Percentiles rank a stretch among this genome's conserved stretches.
phyloP scores from a whole-genome alignment of 2,113 vertebrate genomes.

The Nesoenas mayeri region DNA sequence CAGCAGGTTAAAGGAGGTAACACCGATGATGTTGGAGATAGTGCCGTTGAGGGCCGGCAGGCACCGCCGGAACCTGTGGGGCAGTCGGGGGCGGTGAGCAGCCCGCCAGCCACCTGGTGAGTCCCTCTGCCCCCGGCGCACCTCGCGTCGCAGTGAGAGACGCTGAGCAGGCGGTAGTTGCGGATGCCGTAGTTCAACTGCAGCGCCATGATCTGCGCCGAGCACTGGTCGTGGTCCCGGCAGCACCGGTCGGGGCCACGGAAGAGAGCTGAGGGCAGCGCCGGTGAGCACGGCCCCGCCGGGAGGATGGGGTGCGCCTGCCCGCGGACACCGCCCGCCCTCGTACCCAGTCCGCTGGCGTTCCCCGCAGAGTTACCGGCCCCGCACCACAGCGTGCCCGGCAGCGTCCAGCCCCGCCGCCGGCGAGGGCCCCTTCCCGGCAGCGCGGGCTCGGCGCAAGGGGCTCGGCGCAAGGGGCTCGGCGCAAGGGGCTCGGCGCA shows the following conservation, averaged over 20 bases:
- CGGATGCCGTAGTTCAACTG: conserved; percentile 82
- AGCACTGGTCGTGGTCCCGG: conserved; percentile 86
- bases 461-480: too few species aligned
- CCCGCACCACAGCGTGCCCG: conserved; percentile 92
- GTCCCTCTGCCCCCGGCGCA: neutral
- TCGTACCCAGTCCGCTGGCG: conserved; percentile 79
- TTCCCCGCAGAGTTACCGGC: conserved; percentile 80
- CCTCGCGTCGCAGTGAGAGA: conserved; percentile 90
- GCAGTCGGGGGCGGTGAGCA: neutral
- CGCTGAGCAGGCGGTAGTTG: conserved; percentile 86
- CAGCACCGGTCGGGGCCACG: conserved; percentile 85
- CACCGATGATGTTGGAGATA: conserved; percentile 80
- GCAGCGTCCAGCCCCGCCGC: conserved; percentile 78
- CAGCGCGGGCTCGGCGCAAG: too few species aligned
- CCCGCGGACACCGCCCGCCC: too few species aligned
- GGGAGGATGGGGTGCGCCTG: too few species aligned
- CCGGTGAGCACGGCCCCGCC: neutral
- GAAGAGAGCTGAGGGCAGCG: conserved; percentile 79
- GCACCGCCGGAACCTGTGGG: conserved; percentile 81
- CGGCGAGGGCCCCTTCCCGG: conserved; percentile 74
- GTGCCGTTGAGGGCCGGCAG: conserved; percentile 76
- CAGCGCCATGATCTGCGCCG: conserved; percentile 80
- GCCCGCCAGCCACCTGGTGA: accelerated
- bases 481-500: too few species aligned
- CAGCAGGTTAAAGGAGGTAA: conserved; percentile 86